Evolutionary conservation across 2,888 invertebrate species (phyloP), one percentile per base, ranked within the genome.

Genomic region (Cataglyphis altisquamis): DNA sequence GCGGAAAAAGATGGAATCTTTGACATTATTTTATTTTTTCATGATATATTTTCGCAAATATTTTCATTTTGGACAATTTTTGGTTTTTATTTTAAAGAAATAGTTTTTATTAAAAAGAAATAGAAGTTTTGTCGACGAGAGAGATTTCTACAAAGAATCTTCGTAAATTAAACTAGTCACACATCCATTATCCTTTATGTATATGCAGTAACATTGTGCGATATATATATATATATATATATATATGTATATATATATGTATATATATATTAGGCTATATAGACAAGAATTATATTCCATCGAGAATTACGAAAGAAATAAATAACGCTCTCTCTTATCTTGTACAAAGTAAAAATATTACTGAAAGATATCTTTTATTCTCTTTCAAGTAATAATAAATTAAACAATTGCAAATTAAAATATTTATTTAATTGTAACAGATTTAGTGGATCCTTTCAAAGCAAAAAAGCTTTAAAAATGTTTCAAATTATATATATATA

Each of bases 161-260:
- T n/a, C n/a, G 41, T 60, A 29, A 70, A 72, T 73, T 41, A 57
- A 77, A 15, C 9, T 55, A 66, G 18, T 66, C 57, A 77, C 39
- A 77, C 25, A 63, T n/a, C 15, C 32, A 41, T 77, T 55, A 75
- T 52, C 29, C 5, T 48, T 39, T 52, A 64, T 66, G 57, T 39
- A 2, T 77, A 57, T 41, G 39, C 55, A 29, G 66, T 55, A 57
- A 66, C 39, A 77, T 66, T 77, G 29, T 41, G n/a, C 39, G n/a
- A 25, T 25, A 25, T 25, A 25, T 25, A 25, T 25, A 25, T 25
- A 25, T 25, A 25, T 25, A 21, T 21, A 21, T 21, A 21, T 21
- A 21, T 21, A 21, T 21, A 21, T 21, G 0, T 21, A 21, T 21
- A 21, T 21, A 21, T 21, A 25, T 25, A 25, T 25, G 1, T 25